Conservation (phyloP, 2,797 vertebrate species). For the Centropyge bicolor region DNA sequence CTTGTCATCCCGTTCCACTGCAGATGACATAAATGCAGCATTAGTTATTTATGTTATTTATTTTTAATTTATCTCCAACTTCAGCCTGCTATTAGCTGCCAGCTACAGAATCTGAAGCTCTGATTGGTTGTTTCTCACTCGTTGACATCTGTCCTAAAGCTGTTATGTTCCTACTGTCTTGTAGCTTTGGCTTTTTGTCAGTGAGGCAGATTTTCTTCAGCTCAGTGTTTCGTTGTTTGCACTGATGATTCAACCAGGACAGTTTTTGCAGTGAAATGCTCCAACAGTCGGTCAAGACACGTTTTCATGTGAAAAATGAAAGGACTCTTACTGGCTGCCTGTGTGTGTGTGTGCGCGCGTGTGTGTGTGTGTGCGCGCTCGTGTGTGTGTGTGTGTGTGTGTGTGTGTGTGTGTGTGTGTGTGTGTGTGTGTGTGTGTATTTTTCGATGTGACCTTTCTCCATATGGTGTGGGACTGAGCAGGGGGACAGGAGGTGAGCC, state of each 20-base stretch:
- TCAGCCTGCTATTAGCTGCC: neutral
- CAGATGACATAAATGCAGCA: neutral
- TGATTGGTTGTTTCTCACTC: constrained; percentile 3
- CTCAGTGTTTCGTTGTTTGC: constrained; percentile 28
- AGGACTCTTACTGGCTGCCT: neutral
- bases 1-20: neutral
- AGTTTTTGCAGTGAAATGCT: constrained; percentile 26
- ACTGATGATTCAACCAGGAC: constrained; percentile 19
- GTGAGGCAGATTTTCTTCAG: constrained; percentile 11
- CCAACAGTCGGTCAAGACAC: constrained; percentile 2
- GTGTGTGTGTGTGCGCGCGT: constrained; percentile 25
- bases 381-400: constrained; percentile 15
- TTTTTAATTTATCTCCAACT: neutral
- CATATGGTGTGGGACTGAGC: constrained; percentile 77
- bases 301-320: neutral
- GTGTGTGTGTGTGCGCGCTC: constrained; percentile 29
- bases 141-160: constrained; percentile 4
- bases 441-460: constrained; percentile 74
- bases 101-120: neutral
- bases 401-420: constrained; percentile 23
- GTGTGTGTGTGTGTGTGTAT: constrained; percentile 33
- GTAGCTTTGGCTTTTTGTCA: constrained; percentile 15
- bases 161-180: neutral
- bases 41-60: neutral
- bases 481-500: constrained; percentile 69